phyloP scores from a whole-genome alignment of 2,797 vertebrate species.

The Xyrichtys novacula region DNA sequence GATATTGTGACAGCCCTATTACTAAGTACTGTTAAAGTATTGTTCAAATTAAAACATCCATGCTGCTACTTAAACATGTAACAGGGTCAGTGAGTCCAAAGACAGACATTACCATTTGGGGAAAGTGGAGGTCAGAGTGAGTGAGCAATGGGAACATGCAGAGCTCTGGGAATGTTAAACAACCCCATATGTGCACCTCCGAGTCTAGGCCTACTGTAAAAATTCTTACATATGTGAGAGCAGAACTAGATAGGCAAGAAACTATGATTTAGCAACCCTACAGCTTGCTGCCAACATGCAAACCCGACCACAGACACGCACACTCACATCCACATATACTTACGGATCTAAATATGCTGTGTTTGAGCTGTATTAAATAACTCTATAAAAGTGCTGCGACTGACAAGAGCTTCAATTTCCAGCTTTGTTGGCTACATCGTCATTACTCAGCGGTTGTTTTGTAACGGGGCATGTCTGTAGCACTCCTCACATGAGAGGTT shows the following conservation, averaged over 20 bases:
- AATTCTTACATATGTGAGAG: conserved; percentile 3
- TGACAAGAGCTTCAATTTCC: conserved; percentile 58
- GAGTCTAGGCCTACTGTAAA: neutral
- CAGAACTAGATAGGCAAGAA: conserved; percentile 15
- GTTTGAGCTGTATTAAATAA: conserved; percentile 53
- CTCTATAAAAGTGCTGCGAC: conserved; percentile 54
- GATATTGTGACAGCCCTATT: no score
- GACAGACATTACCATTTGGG: conserved; percentile 26
- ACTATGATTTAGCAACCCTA: conserved; percentile 20
- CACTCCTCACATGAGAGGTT: conserved; percentile 59
- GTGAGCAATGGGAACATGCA: conserved; percentile 30
- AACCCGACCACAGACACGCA: conserved; percentile 40
- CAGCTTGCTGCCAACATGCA: conserved; percentile 26
- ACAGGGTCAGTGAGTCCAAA: conserved; percentile 41
- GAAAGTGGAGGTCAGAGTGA: conserved; percentile 11
- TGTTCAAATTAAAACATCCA: neutral
- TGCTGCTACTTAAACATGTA: conserved; percentile 13
- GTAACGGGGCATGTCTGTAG: conserved; percentile 56
- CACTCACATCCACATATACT: conserved; percentile 43
- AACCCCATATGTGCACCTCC: conserved; percentile 43
- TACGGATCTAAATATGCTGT: conserved; percentile 44
- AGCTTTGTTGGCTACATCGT: conserved; percentile 57
- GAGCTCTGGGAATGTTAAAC: conserved; percentile 47
- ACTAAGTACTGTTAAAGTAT: no score
- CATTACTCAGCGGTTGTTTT: conserved; percentile 74